Conservation (phyloP, 2,888 invertebrate genomes). For the Sinhomidia bicolor region DNA sequence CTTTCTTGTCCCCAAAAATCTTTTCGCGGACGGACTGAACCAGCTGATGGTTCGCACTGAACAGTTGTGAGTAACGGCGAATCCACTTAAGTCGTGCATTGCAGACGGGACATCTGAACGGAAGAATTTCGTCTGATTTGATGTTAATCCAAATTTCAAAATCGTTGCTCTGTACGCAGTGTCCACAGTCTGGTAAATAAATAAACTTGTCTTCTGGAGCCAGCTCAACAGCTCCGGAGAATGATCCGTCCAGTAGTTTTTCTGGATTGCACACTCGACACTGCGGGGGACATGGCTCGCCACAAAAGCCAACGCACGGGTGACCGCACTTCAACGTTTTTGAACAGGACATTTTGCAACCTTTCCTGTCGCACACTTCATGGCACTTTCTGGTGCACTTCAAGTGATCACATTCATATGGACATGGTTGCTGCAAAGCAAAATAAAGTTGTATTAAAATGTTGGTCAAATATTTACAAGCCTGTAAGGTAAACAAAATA, state of each 20-base stretch:
- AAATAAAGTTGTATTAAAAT: background rate
- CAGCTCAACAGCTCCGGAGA: slow-evolving; percentile 34
- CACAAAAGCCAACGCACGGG: slow-evolving; percentile 85
- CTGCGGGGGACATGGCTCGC: slow-evolving; percentile 86
- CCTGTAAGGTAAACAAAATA: background rate
- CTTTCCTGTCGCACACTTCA: slow-evolving; percentile 81
- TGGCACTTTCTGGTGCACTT: background rate
- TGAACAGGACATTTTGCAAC: slow-evolving; percentile 81
- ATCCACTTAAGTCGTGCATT: slow-evolving; percentile 80
- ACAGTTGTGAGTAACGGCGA: slow-evolving; percentile 81
- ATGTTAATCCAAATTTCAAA: slow-evolving; percentile 47
- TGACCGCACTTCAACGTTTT: slow-evolving; percentile 81
- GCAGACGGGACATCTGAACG: slow-evolving; percentile 81
- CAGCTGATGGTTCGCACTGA: slow-evolving; percentile 70
- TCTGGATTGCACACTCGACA: slow-evolving; percentile 84
- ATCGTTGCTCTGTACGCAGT: slow-evolving; percentile 81
- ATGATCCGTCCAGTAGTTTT: slow-evolving; percentile 77
- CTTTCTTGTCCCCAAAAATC: slow-evolving; percentile 52
- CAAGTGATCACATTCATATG: background rate
- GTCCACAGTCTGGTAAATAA: slow-evolving; percentile 80
- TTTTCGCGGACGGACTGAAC: slow-evolving; percentile 40
- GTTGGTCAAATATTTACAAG: too few relatives aligned
- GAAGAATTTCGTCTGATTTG: slow-evolving; percentile 63
- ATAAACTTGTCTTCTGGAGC: slow-evolving; percentile 74
- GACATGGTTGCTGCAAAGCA: slow-evolving; percentile 4